These are phyloP conservation scores for Dyspetes luteomarginatus DNA, from an alignment of 2,888 invertebrate genomes.

Conservation along the genomic window DNA sequence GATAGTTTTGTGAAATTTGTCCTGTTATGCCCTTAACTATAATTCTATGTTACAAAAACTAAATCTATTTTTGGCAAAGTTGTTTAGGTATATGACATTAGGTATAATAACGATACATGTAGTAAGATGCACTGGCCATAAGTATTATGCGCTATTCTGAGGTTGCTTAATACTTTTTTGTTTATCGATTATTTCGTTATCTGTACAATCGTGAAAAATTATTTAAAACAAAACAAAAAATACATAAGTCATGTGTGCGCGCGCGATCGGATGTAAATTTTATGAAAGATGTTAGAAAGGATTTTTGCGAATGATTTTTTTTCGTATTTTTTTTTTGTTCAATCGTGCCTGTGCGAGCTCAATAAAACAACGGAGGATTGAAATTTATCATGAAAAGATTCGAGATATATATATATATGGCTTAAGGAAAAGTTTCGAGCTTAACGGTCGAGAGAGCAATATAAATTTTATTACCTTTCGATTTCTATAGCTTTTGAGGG, in stretches of 20 bases:
- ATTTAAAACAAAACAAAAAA: conserved; percentile 50
- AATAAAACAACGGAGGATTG: neutral
- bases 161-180: conserved; percentile 78
- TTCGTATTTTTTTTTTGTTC: neutral
- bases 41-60: conserved; percentile 83
- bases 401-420: conserved; percentile 15
- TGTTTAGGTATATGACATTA: conserved; percentile 82
- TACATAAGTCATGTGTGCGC: conserved; percentile 47
- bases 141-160: conserved; percentile 81
- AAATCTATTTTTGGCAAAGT: conserved; percentile 84
- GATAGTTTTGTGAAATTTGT: conserved; percentile 71
- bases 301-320: conserved; percentile 3
- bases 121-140: conserved; percentile 83
- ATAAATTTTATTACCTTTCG: conserved; percentile 76
- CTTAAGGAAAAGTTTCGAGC: conserved; percentile 26
- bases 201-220: conserved; percentile 77
- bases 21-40: conserved; percentile 82
- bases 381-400: conserved; percentile 5
- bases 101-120: conserved; percentile 79
- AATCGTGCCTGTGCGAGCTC: neutral
- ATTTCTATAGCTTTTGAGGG: conserved; percentile 52
- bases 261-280: conserved; percentile 60
- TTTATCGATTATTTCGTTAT: conserved; percentile 73
- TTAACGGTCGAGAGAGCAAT: conserved; percentile 68
- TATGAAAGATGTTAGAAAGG: conserved; percentile 2